Evolutionary conservation across 2,888 invertebrate genomes (phyloP).

Genomic region (Trilocha varians): DNA sequence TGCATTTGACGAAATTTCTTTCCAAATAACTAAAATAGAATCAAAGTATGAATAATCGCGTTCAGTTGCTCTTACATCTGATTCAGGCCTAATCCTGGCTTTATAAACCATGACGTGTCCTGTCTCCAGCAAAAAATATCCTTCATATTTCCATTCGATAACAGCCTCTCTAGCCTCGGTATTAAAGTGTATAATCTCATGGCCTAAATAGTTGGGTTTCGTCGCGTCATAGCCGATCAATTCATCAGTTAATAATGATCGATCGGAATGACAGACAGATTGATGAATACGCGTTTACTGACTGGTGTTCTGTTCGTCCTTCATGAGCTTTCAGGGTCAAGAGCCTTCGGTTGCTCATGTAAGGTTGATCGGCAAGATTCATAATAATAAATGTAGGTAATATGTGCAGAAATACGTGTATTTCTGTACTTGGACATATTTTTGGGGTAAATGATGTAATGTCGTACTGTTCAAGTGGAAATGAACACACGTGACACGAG

Average conservation of each 20-base stretch:
- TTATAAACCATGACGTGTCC: slow-evolving; percentile 2
- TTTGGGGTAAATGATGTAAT: no score
- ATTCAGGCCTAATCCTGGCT: slow-evolving; percentile 3
- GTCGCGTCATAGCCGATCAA: slow-evolving; percentile 29
- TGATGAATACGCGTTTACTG: slow-evolving; percentile 18
- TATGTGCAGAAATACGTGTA: no score
- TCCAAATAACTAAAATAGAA: no score
- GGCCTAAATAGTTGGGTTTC: slow-evolving; percentile 16
- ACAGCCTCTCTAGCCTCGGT: background rate
- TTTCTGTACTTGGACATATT: no score
- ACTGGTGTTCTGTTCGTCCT: slow-evolving; percentile 11
- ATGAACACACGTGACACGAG: no score
- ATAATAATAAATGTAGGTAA: no score
- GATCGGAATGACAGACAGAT: slow-evolving; percentile 20
- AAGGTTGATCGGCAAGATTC: no score
- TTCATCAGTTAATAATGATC: slow-evolving; percentile 32
- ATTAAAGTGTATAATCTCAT: slow-evolving; percentile 10
- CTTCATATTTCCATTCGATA: background rate
- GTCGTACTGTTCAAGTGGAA: no score
- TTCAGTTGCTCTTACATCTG: no score
- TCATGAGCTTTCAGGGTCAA: slow-evolving; percentile 16
- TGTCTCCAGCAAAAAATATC: slow-evolving; percentile 1
- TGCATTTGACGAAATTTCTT: no score
- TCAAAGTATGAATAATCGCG: no score
- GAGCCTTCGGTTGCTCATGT: slow-evolving; percentile 3